These are phyloP conservation scores for Gonocerus acuteangulatus DNA, from an alignment of 2,888 invertebrate species.

Conservation along the genomic window DNA sequence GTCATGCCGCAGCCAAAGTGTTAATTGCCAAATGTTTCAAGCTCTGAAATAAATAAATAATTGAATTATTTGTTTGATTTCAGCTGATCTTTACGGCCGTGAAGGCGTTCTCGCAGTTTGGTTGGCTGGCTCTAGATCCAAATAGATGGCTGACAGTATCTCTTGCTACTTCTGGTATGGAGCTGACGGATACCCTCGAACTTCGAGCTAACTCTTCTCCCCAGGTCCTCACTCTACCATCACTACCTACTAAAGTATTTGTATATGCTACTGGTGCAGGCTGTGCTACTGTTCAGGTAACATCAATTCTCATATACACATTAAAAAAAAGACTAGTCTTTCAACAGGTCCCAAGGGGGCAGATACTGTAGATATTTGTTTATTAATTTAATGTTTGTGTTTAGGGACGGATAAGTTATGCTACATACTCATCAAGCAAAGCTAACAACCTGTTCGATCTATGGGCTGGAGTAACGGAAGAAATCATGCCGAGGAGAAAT, in stretches of 20 bases:
- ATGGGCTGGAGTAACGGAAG: slow-evolving; percentile 57
- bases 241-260: slow-evolving; percentile 56
- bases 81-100: slow-evolving; percentile 52
- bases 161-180: slow-evolving; percentile 62
- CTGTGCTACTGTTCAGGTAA: slow-evolving; percentile 59
- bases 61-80: background rate
- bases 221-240: slow-evolving; percentile 53
- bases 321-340: too few species aligned
- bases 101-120: slow-evolving; percentile 55
- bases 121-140: slow-evolving; percentile 52
- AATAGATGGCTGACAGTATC: slow-evolving; percentile 58
- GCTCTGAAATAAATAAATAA: too few species aligned
- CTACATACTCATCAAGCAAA: slow-evolving; percentile 53
- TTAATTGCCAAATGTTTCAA: too few species aligned
- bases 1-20: too few species aligned
- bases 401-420: slow-evolving; percentile 56
- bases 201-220: slow-evolving; percentile 48
- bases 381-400: too few species aligned
- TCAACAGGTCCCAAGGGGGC: too few species aligned
- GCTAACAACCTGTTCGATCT: slow-evolving; percentile 53
- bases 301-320: background rate
- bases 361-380: too few species aligned
- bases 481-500: slow-evolving; percentile 55
- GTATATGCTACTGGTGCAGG: slow-evolving; percentile 62
- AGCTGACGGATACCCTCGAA: slow-evolving; percentile 58